phyloP scores from a whole-genome alignment of 2,113 vertebrate species.

The Castor canadensis region DNA sequence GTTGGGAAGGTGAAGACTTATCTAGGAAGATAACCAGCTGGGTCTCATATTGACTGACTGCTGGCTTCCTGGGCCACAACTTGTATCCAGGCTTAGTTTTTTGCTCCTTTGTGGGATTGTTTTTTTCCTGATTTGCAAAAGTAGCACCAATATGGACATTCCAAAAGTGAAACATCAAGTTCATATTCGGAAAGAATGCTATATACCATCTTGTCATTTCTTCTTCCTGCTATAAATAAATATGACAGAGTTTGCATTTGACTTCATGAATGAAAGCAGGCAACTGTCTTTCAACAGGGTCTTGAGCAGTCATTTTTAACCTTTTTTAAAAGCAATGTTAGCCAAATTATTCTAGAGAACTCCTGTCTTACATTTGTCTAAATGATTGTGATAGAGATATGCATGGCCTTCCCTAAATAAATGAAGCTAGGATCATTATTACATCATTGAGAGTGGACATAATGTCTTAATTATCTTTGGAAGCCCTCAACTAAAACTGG shows the following conservation, averaged over 20 bases:
- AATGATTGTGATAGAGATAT: background rate
- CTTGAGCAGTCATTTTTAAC: slow-evolving; percentile 55
- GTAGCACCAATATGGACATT: background rate
- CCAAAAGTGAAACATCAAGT: background rate
- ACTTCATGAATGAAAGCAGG: slow-evolving; percentile 53
- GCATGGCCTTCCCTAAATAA: background rate
- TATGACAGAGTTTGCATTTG: slow-evolving; percentile 65
- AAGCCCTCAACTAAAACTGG: background rate
- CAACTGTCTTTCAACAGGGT: slow-evolving; percentile 68
- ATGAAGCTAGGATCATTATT: background rate
- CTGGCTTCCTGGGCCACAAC: background rate
- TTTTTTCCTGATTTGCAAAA: slow-evolving; percentile 45
- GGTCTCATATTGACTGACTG: background rate
- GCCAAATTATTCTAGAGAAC: slow-evolving; percentile 3
- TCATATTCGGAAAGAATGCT: slow-evolving; percentile 65
- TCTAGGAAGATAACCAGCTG: background rate
- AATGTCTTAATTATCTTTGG: background rate
- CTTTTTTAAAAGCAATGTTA: slow-evolving; percentile 33
- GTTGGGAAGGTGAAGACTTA: background rate
- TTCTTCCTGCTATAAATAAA: slow-evolving; percentile 66
- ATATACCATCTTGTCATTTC: slow-evolving; percentile 68
- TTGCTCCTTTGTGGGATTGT: background rate
- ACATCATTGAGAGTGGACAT: background rate
- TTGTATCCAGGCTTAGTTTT: background rate
- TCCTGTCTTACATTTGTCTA: background rate